Evolutionary conservation across 23 tunicate genomes (phyloP).

Genomic region (Aplidium turbinatum): DNA sequence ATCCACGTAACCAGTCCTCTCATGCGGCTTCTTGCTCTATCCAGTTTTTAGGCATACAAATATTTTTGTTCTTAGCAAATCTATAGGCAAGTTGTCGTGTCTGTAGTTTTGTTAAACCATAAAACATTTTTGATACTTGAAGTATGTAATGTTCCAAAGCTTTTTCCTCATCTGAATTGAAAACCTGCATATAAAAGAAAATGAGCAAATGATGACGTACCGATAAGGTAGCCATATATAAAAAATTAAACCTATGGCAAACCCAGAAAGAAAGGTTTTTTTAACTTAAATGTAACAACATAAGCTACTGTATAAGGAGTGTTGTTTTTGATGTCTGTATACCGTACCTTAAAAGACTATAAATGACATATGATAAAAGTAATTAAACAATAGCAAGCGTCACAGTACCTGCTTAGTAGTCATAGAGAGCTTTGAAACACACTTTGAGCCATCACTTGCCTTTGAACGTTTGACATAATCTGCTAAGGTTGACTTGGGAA

Average conservation of each 20-base stretch:
- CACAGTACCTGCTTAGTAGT: constrained; percentile 19
- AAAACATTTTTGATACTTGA: constrained; percentile 12
- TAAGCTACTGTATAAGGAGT: not conserved
- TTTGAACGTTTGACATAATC: constrained; percentile 3
- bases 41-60: constrained; percentile 31
- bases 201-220: too few species aligned
- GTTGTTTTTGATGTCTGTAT: constrained; percentile 1
- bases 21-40: constrained; percentile 26
- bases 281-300: not conserved
- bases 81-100: constrained; percentile 9
- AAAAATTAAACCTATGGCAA: too few species aligned
- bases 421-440: constrained; percentile 1
- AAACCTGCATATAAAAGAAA: constrained; percentile 20
- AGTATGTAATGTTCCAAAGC: not conserved
- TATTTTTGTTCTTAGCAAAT: constrained; percentile 23
- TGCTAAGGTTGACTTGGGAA: constrained; percentile 3
- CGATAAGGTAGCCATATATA: too few species aligned
- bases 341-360: not conserved
- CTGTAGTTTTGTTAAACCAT: constrained; percentile 26
- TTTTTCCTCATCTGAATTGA: constrained; percentile 15
- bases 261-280: too few species aligned
- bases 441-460: not conserved
- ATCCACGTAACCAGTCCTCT: constrained; percentile 47
- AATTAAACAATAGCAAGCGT: not conserved
- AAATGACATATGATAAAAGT: not conserved